Evolutionary conservation across 2,113 vertebrate genomes (phyloP), one percentile per base, ranked within the genome.

Genomic region (Ctenomys sociabilis): DNA sequence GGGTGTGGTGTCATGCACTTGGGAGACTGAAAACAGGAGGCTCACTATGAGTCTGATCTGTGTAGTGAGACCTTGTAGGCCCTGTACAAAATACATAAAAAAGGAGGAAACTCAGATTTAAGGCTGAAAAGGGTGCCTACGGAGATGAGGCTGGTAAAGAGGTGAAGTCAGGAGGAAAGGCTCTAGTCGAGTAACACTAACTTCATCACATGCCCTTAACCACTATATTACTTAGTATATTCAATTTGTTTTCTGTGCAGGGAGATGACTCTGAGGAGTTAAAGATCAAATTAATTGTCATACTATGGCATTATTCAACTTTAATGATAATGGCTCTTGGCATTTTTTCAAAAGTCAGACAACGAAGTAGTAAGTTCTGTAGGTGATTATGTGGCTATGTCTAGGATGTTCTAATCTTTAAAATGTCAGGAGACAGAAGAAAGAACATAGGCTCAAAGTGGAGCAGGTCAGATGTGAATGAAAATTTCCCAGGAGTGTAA

Each of bases 291-390:
- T 78, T 90, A 90, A 95, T 93, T 68, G 68, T 73, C 77, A 93
- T 82, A 81, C 49, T 85, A 40, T 94, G 86, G 66, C 54, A 45
- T 68, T 94, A 92, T 88, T 94, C 57, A 80, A 84, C 57, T 94
- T 94, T 68, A 91, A 90, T 0, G 21, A 61, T 88, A 95, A 93
- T 85, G 68, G 90, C 92, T 80, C 64, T 91, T 94, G 90, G 83
- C 86, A 95, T 75, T 93, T 95, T 95, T 94, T 95, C 57, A 91
- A 94, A 97, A 94, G 83, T 93, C 94, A 96, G 70, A 91, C 70
- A 35, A 82, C 22, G 64, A 43, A 88, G 70, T n/a, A 70, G 49
- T 54, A 92, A 85, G 83, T 95, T 88, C 45, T 93, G 37, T 30
- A 61, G 63, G 70, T 77, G 52, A 93, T 96, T 88, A 91, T 57